Conservation (phyloP, 1,140 invertebrate genomes). For the Aphaenogaster rudis region DNA sequence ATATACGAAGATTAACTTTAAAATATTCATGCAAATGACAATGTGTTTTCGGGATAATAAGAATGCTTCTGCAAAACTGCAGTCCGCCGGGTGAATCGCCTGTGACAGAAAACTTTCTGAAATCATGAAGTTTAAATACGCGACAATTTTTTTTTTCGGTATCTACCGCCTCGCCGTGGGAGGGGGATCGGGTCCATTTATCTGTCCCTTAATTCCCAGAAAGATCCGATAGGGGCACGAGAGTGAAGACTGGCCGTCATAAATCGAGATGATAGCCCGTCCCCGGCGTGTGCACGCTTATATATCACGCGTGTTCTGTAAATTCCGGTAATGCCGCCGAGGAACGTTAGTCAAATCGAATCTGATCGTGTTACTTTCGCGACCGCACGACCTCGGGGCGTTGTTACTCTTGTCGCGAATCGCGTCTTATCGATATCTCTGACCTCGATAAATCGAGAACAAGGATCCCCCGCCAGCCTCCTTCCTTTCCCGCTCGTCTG, state of each 20-base stretch:
- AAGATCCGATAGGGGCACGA: constrained; percentile 6
- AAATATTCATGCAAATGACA: constrained; percentile 26
- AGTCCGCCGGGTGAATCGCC: not conserved
- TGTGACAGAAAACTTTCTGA: not conserved
- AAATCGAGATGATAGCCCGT: constrained; percentile 36
- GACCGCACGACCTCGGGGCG: constrained; percentile 57
- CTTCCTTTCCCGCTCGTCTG: constrained; percentile 3
- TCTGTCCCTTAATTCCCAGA: constrained; percentile 26
- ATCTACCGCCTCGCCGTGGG: not conserved
- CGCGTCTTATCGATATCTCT: constrained; percentile 66
- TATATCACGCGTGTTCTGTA: constrained; percentile 57
- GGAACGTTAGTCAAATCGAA: constrained; percentile 68
- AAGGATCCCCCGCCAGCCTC: constrained; percentile 35
- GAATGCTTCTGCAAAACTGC: not conserved
- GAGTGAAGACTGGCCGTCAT: constrained; percentile 28
- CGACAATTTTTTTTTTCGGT: not conserved
- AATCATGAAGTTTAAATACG: not conserved
- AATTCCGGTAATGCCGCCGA: constrained; percentile 53
- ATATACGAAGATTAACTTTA: not conserved
- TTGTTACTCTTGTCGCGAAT: constrained; percentile 63
- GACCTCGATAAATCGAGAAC: constrained; percentile 70
- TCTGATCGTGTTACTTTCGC: constrained; percentile 65
- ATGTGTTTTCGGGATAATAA: not conserved
- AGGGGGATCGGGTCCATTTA: not conserved
- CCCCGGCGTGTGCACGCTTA: constrained; percentile 12